Conservation (phyloP, 2,113 vertebrate genomes). For the Rhinopomastus cyanomelas region DNA sequence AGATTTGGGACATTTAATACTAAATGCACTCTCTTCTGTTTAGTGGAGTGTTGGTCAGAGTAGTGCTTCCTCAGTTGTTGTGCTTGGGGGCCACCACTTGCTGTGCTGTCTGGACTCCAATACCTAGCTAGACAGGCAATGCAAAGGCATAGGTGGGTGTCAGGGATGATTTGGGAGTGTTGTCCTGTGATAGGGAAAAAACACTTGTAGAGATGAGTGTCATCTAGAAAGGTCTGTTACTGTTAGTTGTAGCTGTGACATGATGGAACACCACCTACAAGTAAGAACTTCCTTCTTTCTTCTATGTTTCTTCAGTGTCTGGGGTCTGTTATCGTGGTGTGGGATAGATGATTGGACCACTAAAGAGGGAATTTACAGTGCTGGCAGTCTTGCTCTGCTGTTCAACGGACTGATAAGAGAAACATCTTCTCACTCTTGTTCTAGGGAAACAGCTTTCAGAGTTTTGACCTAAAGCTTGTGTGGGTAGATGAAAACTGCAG, state of each 20-base stretch:
- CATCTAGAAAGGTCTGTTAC: not conserved
- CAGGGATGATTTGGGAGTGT: not conserved
- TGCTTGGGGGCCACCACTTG: not conserved
- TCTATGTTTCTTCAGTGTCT: not conserved
- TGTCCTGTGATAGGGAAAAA: not conserved
- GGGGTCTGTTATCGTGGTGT: rapidly evolving
- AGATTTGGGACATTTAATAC: not conserved
- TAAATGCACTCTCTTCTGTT: not conserved
- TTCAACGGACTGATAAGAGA: not conserved
- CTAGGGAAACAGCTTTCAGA: slow-evolving; percentile 70
- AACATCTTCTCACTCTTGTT: not conserved
- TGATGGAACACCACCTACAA: not conserved
- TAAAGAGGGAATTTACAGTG: not conserved
- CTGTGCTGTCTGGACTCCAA: not conserved
- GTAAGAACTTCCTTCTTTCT: not conserved
- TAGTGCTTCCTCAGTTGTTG: not conserved
- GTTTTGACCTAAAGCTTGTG: slow-evolving; percentile 76
- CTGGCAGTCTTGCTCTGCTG: not conserved
- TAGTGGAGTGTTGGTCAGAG: not conserved
- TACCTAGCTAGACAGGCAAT: not conserved
- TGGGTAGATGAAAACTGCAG: slow-evolving; percentile 64
- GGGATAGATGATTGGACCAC: not conserved
- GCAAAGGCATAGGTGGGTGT: not conserved
- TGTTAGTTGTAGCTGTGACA: not conserved
- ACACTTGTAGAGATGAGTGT: not conserved